phyloP scores from a whole-genome alignment of 2,113 vertebrate genomes.

The Cephalophus harveyi region DNA sequence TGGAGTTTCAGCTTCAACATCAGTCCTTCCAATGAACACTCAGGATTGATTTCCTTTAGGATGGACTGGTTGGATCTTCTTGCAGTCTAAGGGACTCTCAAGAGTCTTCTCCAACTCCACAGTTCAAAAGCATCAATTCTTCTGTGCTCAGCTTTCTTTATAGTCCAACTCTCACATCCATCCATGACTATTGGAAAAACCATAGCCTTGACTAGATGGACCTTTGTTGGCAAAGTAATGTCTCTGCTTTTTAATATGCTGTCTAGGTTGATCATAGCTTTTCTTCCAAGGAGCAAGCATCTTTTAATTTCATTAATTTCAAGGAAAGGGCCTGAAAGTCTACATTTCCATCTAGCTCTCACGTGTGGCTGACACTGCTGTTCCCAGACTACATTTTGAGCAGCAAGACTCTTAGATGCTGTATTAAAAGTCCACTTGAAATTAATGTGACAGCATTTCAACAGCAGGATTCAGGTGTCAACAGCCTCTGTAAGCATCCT shows the following conservation, averaged over 20 bases:
- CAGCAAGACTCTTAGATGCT: background rate
- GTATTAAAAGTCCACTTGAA: background rate
- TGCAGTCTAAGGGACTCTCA: background rate
- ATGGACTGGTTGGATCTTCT: background rate
- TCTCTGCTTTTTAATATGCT: background rate
- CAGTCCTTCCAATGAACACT: background rate
- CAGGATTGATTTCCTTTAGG: too few species aligned
- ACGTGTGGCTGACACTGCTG: fast-evolving
- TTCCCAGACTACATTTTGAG: background rate
- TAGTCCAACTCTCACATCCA: background rate
- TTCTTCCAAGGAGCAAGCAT: background rate
- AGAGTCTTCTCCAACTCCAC: background rate
- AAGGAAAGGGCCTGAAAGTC: background rate
- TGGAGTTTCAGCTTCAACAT: background rate
- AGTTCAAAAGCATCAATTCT: background rate
- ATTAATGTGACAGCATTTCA: background rate
- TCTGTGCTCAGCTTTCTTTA: background rate
- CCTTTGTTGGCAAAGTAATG: background rate
- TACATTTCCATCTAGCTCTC: background rate
- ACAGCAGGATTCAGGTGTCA: background rate
- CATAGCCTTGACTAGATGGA: background rate
- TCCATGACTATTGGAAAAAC: background rate
- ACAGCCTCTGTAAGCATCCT: too few species aligned
- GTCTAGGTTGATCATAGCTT: background rate
- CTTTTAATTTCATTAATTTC: background rate